Percentiles rank a stretch among this genome's conserved stretches.
These are phyloP conservation scores for Thunnus albacares DNA, from an alignment of 2,797 vertebrate genomes.

Conservation along the genomic window DNA sequence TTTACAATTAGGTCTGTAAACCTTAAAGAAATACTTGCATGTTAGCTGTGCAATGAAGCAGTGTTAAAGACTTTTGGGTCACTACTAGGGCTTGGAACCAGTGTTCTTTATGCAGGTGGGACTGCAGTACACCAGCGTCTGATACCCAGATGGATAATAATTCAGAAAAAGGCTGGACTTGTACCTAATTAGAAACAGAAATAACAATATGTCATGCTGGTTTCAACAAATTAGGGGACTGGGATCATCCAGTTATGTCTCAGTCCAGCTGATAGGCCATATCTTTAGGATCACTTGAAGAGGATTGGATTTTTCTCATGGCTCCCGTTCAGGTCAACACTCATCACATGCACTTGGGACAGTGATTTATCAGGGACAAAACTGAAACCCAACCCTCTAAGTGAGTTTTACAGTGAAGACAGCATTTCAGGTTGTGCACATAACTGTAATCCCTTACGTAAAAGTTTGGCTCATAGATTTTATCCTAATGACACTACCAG, in stretches of 20 bases:
- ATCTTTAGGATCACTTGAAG: constrained; percentile 36
- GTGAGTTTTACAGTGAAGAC: constrained; percentile 40
- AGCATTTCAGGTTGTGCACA: constrained; percentile 47
- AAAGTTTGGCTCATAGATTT: constrained; percentile 46
- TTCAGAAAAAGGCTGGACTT: constrained; percentile 38
- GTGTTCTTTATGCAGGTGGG: constrained; percentile 53
- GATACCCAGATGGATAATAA: constrained; percentile 46
- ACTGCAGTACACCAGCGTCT: constrained; percentile 22
- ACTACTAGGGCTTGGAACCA: constrained; percentile 48
- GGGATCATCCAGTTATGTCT: constrained; percentile 42
- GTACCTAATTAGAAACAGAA: constrained; percentile 66
- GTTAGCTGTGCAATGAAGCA: constrained; percentile 51
- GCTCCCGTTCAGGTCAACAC: constrained; percentile 52
- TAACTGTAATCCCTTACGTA: constrained; percentile 43
- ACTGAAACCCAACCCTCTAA: constrained; percentile 50
- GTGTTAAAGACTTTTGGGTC: constrained; percentile 58
- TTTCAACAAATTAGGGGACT: constrained; percentile 48
- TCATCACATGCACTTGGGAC: constrained; percentile 50
- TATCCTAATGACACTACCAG: constrained; percentile 27
- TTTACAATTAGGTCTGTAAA: constrained; percentile 60
- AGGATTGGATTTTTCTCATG: constrained; percentile 63
- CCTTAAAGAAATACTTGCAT: constrained; percentile 49
- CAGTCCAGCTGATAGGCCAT: constrained; percentile 26
- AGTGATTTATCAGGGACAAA: constrained; percentile 66
- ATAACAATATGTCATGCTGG: constrained; percentile 54